Conservation (phyloP, 2,113 vertebrate genomes). For the Pollachius pollachius region DNA sequence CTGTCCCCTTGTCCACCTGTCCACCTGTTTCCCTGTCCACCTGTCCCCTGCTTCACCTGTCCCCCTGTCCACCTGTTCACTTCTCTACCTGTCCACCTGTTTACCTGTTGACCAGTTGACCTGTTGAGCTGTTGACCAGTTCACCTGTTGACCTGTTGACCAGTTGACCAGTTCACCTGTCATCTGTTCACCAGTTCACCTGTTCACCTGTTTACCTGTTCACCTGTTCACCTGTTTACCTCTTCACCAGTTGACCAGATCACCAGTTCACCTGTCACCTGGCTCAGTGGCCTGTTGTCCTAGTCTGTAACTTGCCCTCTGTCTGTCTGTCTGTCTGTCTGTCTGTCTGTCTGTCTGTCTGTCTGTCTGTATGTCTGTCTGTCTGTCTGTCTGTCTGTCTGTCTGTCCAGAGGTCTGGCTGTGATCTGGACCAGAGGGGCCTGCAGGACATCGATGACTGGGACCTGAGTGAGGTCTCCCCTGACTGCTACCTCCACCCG, state of each 20-base stretch:
- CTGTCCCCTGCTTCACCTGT: too few species aligned
- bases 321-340: constrained; percentile 21
- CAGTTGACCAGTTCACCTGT: too few species aligned
- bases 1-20: too few species aligned
- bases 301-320: too few species aligned
- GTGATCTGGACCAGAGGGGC: constrained; percentile 64
- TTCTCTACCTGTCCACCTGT: not conserved
- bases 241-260: not conserved
- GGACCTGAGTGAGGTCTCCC: constrained; percentile 91
- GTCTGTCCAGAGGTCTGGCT: constrained; percentile 60
- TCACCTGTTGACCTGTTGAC: too few species aligned
- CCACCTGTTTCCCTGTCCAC: too few species aligned
- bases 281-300: too few species aligned
- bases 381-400: not conserved
- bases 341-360: not conserved
- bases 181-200: too few species aligned
- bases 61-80: too few species aligned
- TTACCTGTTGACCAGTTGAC: not conserved
- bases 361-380: not conserved
- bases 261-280: too few species aligned
- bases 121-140: not conserved
- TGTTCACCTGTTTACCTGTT: too few species aligned
- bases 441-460: constrained; percentile 94
- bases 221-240: too few species aligned
- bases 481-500: constrained; percentile 78